Evolutionary conservation across 2,797 vertebrate species (phyloP), one percentile per base, ranked within the genome.

Genomic region (Scolopax rusticola): DNA sequence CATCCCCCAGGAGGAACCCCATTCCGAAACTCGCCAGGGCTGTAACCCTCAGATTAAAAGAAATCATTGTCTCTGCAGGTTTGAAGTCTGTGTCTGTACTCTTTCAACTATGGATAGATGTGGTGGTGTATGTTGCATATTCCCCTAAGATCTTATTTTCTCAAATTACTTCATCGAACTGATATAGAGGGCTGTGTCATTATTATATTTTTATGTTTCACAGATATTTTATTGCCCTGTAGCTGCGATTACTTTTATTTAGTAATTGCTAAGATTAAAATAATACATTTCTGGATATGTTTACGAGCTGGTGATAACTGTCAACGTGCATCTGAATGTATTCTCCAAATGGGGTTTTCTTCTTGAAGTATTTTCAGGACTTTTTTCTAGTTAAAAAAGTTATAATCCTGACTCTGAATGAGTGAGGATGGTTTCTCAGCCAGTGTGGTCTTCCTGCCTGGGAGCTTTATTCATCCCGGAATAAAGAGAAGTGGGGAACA

Each of bases 221-320:
- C 8, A 4, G 48, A 84, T 78, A 53, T 60, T 77, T 85, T 85
- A 64, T 74, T 89, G 84, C 81, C 90, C 70, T 1, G 4, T 75
- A 63, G 78, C 78, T 77, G 48, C 53, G 86, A 77, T 93, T 67
- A 85, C 59, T 95, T 84, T 80, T 78, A 88, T 96, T 92, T 57
- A 94, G 71, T 93, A 91, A 91, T 81, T 40, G 90, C 64, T 40
- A 38, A 74, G 74, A 83, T 64, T 77, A 45, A 93, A 93, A 70
- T 50, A 70, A 83, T 61, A 2, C 16, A 16, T 73, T 93, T 79
- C 69, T 78, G 74, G 36, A 11, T 60, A 11, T 25, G 25, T 61
- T 82, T 73, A 6, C 43, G 67, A 71, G 60, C 13, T 48, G 17
- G 47, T 21, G 65, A 48, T 80, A 83, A 9, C 56, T 77, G 76